Conservation (phyloP, 2,888 invertebrate genomes). For the Galeopsomyia nigrocyanea region DNA sequence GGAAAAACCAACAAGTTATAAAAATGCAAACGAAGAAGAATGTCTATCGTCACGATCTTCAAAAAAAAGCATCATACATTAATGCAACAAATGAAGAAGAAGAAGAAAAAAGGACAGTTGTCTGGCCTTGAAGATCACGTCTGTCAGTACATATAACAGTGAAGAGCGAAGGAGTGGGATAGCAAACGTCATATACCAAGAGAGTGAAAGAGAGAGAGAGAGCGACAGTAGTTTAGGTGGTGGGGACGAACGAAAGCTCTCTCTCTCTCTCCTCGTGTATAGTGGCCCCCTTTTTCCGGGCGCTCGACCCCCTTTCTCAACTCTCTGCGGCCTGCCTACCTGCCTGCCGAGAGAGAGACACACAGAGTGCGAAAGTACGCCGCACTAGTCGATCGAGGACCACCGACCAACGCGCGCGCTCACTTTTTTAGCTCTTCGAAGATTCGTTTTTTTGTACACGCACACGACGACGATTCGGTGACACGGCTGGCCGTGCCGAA, state of each 20-base stretch:
- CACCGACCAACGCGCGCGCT: slow-evolving; percentile 31
- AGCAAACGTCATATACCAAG: neutral
- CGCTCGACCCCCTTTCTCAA: slow-evolving; percentile 10
- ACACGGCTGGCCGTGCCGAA: too few species aligned
- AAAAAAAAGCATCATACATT: too few species aligned
- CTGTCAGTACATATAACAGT: slow-evolving; percentile 3
- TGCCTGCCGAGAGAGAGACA: slow-evolving; percentile 41
- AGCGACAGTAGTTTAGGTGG: neutral
- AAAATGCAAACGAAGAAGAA: too few species aligned
- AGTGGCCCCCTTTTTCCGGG: slow-evolving; percentile 36
- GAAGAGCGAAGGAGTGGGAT: neutral
- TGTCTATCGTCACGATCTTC: too few species aligned
- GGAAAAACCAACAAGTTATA: too few species aligned
- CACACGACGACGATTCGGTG: too few species aligned
- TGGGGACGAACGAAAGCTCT: slow-evolving; percentile 3
- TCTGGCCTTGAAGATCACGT: neutral
- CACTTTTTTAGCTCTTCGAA: neutral
- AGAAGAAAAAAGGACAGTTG: too few species aligned
- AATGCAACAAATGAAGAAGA: too few species aligned
- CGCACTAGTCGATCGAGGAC: slow-evolving; percentile 45
- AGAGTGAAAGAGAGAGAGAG: neutral
- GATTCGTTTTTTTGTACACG: too few species aligned
- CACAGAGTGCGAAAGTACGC: slow-evolving; percentile 43
- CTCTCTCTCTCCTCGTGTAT: slow-evolving; percentile 24
- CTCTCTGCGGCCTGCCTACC: slow-evolving; percentile 54